Evolutionary conservation across 2,888 invertebrate species (phyloP), one percentile per base, ranked within the genome.

Genomic region (Bursaphelenchus okinawaensis): DNA sequence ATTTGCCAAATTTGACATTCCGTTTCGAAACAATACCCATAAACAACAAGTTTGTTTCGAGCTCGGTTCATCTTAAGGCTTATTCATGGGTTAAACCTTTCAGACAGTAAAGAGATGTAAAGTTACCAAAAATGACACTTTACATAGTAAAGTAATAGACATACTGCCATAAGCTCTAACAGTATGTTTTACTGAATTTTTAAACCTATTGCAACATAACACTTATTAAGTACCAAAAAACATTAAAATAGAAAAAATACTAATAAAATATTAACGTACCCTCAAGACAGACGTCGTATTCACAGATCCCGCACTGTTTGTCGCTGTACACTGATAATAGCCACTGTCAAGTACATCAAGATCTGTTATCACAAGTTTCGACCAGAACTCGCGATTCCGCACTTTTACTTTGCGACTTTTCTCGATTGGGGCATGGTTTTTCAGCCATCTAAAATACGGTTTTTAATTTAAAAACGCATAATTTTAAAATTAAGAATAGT

Each of bases 361-460:
- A 12, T 79, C 72, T n/a, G 67, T 65, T 52, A 81, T 79, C 26
- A 76, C 72, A 16, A 81, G 67, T 20, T 80, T 75, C 16, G 79
- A 79, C 40, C 72, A 76, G 62, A 65, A 76, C 62, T 81, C 81
- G 19, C 66, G 52, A 61, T 73, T 67, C n/a, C 75, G 70, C n/a
- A 81, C 70, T 31, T 70, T 68, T 19, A 76, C 68, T 50, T 75
- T 65, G 8, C 73, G 69, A 57, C 75, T 75, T 65, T 80, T 82
- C 61, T 81, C 81, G 55, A 81, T 65, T n/a, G 81, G 81, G 4
- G 76, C 81, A 40, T 77, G 69, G 70, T 82, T 81, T 68, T 80
- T 80, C 56, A 77, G 55, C 78, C 78, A 78, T 40, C 76, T 77
- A 62, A 50, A 76, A 68, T 20, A n/a, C n/a, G n/a, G n/a, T n/a